These are phyloP conservation scores for Idris sp. DNA, from an alignment of 1,140 invertebrate species.

Conservation along the genomic window DNA sequence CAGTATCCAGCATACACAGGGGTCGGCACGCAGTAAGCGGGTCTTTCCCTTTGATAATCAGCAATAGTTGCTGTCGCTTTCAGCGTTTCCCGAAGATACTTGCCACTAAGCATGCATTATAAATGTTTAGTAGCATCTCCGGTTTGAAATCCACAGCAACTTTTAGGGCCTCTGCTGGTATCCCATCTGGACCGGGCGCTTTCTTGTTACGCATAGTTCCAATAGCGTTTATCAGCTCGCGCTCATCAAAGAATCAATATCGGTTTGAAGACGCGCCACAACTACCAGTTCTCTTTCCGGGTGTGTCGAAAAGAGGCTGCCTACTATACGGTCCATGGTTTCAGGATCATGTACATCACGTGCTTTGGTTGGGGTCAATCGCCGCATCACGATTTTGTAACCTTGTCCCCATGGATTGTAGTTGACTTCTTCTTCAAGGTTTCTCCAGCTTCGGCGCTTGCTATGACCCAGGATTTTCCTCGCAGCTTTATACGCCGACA, in stretches of 20 bases:
- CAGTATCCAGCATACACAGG: conserved; percentile 69
- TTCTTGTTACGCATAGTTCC: conserved; percentile 28
- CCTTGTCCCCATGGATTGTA: conserved; percentile 59
- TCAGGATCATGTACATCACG: background rate
- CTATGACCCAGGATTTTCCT: no score
- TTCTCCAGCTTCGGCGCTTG: conserved; percentile 52
- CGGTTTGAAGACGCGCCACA: background rate
- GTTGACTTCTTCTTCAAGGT: conserved; percentile 49
- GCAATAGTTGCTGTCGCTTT: conserved; percentile 19
- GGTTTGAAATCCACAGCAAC: conserved; percentile 1
- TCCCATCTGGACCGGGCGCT: conserved; percentile 51
- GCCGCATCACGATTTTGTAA: conserved; percentile 61
- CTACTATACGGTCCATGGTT: conserved; percentile 11
- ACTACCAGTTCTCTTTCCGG: conserved; percentile 15
- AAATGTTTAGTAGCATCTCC: conserved; percentile 24
- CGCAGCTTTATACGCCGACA: no score
- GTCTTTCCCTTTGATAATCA: conserved; percentile 35
- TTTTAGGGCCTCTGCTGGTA: conserved; percentile 54
- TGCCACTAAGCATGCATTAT: conserved; percentile 25
- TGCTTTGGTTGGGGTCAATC: background rate
- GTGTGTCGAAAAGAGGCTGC: conserved; percentile 1
- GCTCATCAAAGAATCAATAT: conserved; percentile 12
- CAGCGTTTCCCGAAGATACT: conserved; percentile 17
- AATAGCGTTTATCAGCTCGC: conserved; percentile 36
- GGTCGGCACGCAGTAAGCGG: conserved; percentile 15